These are phyloP conservation scores for Anthoptus insignis DNA, from an alignment of 2,888 invertebrate species.

Conservation along the genomic window DNA sequence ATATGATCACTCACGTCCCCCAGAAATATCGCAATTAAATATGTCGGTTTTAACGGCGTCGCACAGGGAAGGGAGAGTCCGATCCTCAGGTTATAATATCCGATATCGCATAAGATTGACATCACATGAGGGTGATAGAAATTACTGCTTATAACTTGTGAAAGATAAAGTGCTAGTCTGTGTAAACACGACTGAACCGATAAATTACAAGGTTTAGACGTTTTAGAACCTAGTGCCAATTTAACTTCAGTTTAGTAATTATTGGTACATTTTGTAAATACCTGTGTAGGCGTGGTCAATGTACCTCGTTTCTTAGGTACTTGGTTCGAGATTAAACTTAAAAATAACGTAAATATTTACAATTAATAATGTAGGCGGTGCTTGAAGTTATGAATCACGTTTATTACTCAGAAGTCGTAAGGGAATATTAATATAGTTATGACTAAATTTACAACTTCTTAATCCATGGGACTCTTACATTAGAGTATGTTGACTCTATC, in stretches of 20 bases:
- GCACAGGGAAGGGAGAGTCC: constrained; percentile 5
- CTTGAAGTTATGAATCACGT: constrained; percentile 40
- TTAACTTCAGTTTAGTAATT: not conserved
- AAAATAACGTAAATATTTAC: constrained; percentile 36
- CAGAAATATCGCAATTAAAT: constrained; percentile 12
- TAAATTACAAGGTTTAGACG: too few relatives aligned
- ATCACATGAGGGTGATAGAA: too few relatives aligned
- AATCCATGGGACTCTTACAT: too few relatives aligned
- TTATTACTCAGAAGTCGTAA: constrained; percentile 38
- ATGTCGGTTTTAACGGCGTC: constrained; percentile 22
- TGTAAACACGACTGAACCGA: too few relatives aligned
- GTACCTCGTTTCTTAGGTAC: constrained; percentile 24
- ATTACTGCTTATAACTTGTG: too few relatives aligned
- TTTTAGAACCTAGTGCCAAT: too few relatives aligned
- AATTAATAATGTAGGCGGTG: constrained; percentile 16
- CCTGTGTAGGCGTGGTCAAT: constrained; percentile 49
- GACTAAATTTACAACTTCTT: not conserved
- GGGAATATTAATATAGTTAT: constrained; percentile 14
- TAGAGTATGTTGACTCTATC: too few relatives aligned
- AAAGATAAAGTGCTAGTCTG: too few relatives aligned
- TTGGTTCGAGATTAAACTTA: constrained; percentile 16
- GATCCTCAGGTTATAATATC: constrained; percentile 13
- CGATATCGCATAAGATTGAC: too few relatives aligned
- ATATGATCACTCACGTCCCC: constrained; percentile 20
- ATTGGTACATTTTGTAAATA: not conserved